A percentile compares a stretch with the other conserved stretches of the same genome.
phyloP scores from a whole-genome alignment of 2,888 invertebrate genomes.

The Acanthosepion esculentum region DNA sequence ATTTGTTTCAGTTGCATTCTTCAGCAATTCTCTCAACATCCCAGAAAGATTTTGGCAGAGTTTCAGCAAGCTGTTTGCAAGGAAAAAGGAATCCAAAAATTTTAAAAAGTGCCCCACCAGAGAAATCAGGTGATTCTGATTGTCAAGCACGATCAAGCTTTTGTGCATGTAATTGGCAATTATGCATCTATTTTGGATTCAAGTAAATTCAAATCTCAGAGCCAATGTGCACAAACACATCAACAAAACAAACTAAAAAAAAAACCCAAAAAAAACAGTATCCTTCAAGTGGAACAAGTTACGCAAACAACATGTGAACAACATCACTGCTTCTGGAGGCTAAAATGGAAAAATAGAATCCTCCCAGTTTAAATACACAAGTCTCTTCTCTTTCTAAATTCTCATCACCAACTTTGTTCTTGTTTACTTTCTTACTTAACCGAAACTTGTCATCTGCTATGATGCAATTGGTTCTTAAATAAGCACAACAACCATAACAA shows the following conservation, averaged over 20 bases:
- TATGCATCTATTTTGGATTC: not conserved
- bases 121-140: too few relatives aligned
- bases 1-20: too few relatives aligned
- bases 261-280: not conserved
- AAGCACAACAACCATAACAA: not conserved
- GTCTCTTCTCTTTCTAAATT: not conserved
- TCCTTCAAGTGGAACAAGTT: not conserved
- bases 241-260: too few relatives aligned
- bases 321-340: not conserved
- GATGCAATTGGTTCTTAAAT: not conserved
- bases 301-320: not conserved
- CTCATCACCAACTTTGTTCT: not conserved
- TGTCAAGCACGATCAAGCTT: too few relatives aligned
- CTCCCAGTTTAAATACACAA: not conserved
- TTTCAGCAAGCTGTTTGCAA: too few relatives aligned
- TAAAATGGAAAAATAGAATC: not conserved
- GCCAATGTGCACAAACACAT: not conserved
- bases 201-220: slow-evolving; percentile 12
- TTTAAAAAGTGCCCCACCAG: too few relatives aligned
- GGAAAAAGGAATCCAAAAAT: too few relatives aligned
- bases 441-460: not conserved
- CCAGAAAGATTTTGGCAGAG: too few relatives aligned
- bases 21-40: too few relatives aligned
- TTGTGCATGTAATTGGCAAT: not conserved
- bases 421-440: not conserved